These are phyloP conservation scores for Drosophila micromelanica DNA, from an alignment of 1,140 invertebrate species.

Conservation along the genomic window DNA sequence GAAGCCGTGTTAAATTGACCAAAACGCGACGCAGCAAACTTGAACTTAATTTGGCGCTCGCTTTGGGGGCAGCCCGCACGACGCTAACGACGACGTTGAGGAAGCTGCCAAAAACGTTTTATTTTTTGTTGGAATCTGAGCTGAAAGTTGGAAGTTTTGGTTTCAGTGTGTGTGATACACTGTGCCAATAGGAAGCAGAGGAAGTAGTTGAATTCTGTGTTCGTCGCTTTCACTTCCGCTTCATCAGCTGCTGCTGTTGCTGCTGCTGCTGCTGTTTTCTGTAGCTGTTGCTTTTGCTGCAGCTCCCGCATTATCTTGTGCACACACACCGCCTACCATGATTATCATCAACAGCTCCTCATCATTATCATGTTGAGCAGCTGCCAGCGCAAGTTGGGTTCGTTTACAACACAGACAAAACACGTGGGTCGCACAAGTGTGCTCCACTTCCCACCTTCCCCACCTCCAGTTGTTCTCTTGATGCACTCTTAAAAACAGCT, in stretches of 20 bases:
- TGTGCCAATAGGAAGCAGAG: slow-evolving; percentile 38
- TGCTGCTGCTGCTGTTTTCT: slow-evolving; percentile 29
- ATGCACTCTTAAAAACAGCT: background rate
- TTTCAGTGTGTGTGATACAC: slow-evolving; percentile 17
- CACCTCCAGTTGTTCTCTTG: background rate
- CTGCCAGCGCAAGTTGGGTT: slow-evolving; percentile 49
- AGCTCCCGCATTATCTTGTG: slow-evolving; percentile 42
- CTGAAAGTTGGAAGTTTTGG: slow-evolving; percentile 11
- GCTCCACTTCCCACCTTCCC: slow-evolving; percentile 20
- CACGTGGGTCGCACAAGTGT: slow-evolving; percentile 48
- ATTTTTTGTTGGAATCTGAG: background rate
- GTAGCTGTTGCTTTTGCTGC: slow-evolving; percentile 17
- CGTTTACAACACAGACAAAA: slow-evolving; percentile 37
- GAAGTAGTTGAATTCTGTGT: slow-evolving; percentile 74
- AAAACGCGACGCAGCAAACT: slow-evolving; percentile 54
- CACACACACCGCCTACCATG: slow-evolving; percentile 46
- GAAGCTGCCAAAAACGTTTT: slow-evolving; percentile 6
- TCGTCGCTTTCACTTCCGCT: slow-evolving; percentile 76
- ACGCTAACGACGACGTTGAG: slow-evolving; percentile 11
- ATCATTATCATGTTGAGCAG: slow-evolving; percentile 22
- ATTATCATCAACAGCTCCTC: slow-evolving; percentile 17
- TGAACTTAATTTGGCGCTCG: slow-evolving; percentile 51
- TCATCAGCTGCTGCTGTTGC: slow-evolving; percentile 57
- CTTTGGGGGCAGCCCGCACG: slow-evolving; percentile 36
- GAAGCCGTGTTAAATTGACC: slow-evolving; percentile 50